A percentile compares a stretch with the other conserved stretches of the same genome.
Conservation (phyloP, 1,140 invertebrate species). For the Cecropterus lyciades region DNA sequence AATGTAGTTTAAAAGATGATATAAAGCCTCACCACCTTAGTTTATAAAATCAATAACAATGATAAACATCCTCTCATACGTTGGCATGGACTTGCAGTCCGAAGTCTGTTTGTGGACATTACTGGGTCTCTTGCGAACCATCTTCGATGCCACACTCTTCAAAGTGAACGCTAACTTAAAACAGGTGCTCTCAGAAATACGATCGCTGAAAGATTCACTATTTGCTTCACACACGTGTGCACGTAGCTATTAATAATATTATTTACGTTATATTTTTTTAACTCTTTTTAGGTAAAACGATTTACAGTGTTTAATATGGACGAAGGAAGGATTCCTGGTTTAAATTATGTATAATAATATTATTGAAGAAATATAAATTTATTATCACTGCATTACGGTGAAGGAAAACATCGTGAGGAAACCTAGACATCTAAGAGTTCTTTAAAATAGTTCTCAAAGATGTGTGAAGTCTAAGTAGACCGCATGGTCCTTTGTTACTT, state of each 20-base stretch:
- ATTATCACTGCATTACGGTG: too few relatives aligned
- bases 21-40: constrained; percentile 7
- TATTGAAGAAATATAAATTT: too few relatives aligned
- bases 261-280: neutral
- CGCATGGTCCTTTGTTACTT: too few relatives aligned
- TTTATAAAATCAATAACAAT: constrained; percentile 47
- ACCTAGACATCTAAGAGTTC: too few relatives aligned
- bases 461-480: too few relatives aligned
- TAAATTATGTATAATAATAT: too few relatives aligned
- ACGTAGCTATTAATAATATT: constrained; percentile 16
- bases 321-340: too few relatives aligned
- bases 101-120: constrained; percentile 76
- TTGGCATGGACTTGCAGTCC: constrained; percentile 68
- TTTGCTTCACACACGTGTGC: constrained; percentile 24
- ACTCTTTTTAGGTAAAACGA: neutral
- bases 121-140: constrained; percentile 67
- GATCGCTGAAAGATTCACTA: constrained; percentile 43
- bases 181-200: constrained; percentile 59
- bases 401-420: too few relatives aligned
- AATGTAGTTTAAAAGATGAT: constrained; percentile 27
- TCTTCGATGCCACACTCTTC: constrained; percentile 76
- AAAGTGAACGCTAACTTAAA: constrained; percentile 79
- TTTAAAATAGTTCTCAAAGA: too few relatives aligned
- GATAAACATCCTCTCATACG: constrained; percentile 70
- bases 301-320: too few relatives aligned